Conservation (phyloP, 64 coral and sea anemone genomes). For the Porites australiensis region DNA sequence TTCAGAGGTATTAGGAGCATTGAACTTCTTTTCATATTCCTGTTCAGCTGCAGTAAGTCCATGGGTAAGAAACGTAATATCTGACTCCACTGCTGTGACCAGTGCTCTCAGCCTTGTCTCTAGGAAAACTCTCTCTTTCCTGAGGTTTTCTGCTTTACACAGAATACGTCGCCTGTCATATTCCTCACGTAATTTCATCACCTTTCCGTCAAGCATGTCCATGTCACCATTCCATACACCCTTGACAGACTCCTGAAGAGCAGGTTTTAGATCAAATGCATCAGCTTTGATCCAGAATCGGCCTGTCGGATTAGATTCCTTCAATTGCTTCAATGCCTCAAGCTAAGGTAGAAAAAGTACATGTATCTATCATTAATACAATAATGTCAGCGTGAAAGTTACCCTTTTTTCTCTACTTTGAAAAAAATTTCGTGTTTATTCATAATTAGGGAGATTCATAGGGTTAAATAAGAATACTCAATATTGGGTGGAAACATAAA, state of each 20-base stretch:
- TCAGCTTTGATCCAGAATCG: constrained; percentile 75
- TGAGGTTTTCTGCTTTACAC: neutral
- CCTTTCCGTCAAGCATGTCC: constrained; percentile 34
- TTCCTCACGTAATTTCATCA: neutral
- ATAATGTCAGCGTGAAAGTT: no score
- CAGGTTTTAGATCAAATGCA: constrained; percentile 62
- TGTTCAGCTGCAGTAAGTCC: constrained; percentile 27
- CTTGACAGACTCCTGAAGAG: constrained; percentile 64
- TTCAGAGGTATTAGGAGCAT: constrained; percentile 47
- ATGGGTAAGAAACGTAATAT: constrained; percentile 46
- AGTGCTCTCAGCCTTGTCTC: neutral
- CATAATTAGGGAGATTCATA: no score
- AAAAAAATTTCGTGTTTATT: no score
- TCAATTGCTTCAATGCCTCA: constrained; percentile 69
- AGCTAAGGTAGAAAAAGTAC: constrained; percentile 12
- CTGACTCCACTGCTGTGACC: neutral
- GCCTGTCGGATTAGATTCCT: constrained; percentile 37
- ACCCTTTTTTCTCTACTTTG: no score
- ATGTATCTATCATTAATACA: neutral
- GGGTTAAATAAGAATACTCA: no score
- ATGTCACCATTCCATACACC: constrained; percentile 74
- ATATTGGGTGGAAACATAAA: no score
- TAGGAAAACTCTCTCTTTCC: neutral
- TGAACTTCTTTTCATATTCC: constrained; percentile 60
- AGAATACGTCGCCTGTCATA: constrained; percentile 31